These are phyloP conservation scores for Cirrhinus molitorella DNA, from an alignment of 2,797 vertebrate species.

Conservation along the genomic window DNA sequence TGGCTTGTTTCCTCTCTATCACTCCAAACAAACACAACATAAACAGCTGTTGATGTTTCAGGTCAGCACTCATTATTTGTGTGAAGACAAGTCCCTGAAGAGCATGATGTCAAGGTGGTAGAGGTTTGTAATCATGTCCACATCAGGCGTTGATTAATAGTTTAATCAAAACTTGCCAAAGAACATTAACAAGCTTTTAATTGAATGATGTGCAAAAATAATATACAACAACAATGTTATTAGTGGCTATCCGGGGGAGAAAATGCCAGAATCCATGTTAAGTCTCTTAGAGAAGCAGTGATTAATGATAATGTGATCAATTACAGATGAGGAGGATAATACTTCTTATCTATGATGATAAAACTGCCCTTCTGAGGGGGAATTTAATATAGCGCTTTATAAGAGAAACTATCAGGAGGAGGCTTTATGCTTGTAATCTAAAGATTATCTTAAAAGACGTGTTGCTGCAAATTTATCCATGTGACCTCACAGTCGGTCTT, in stretches of 20 bases:
- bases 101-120: constrained; percentile 33
- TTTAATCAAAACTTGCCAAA: constrained; percentile 62
- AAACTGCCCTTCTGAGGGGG: constrained; percentile 34
- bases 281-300: constrained; percentile 54
- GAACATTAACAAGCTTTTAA: constrained; percentile 59
- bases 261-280: constrained; percentile 42
- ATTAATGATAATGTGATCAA: constrained; percentile 60
- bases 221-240: constrained; percentile 9
- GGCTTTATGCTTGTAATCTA: constrained; percentile 20
- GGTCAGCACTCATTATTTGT: constrained; percentile 51
- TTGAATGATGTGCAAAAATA: constrained; percentile 46
- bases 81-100: constrained; percentile 45
- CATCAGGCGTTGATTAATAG: constrained; percentile 59
- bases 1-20: constrained; percentile 3
- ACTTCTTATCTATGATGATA: constrained; percentile 51
- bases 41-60: constrained; percentile 43
- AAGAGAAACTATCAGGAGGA: constrained; percentile 29
- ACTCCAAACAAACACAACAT: constrained; percentile 17
- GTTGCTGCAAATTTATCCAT: constrained; percentile 29
- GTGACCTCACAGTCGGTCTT: neutral
- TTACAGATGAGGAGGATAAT: constrained; percentile 52
- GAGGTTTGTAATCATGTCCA: constrained; percentile 54
- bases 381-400: constrained; percentile 21
- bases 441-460: constrained; percentile 11
- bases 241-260: constrained; percentile 5